Evolutionary conservation across 2,113 vertebrate species (phyloP).

Genomic region (Willisornis vidua): DNA sequence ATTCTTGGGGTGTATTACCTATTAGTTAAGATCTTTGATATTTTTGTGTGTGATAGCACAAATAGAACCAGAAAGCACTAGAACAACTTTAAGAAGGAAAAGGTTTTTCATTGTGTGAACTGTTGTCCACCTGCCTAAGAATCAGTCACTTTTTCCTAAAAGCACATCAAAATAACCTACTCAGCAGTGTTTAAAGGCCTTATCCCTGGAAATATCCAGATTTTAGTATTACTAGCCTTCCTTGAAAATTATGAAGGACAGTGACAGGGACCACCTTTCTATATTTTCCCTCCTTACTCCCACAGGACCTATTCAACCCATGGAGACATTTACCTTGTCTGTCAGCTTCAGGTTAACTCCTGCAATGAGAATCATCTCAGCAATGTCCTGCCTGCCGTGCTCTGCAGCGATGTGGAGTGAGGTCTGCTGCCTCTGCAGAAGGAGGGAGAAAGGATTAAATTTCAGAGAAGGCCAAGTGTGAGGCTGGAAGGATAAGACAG

Average conservation of each 20-base stretch:
- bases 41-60: not conserved
- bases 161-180: not conserved
- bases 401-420: conserved; percentile 86
- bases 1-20: not conserved
- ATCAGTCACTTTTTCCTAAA: not conserved
- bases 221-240: not conserved
- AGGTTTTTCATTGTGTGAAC: not conserved
- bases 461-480: not conserved
- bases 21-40: not conserved
- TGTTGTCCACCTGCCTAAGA: not conserved
- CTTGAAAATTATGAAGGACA: not conserved
- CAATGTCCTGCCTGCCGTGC: conserved; percentile 81
- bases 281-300: not conserved
- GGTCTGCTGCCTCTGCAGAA: conserved; percentile 84
- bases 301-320: not conserved
- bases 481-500: not conserved
- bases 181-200: not conserved
- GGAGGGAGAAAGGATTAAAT: not conserved
- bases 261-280: not conserved
- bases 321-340: conserved; percentile 80
- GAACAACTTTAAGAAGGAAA: not conserved
- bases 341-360: conserved; percentile 83
- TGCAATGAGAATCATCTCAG: conserved; percentile 85
- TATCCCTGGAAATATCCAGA: not conserved
- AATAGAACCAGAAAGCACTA: not conserved